These are phyloP conservation scores for Clarias macrocephalus DNA, from an alignment of 2,113 vertebrate species.

Conservation along the genomic window DNA sequence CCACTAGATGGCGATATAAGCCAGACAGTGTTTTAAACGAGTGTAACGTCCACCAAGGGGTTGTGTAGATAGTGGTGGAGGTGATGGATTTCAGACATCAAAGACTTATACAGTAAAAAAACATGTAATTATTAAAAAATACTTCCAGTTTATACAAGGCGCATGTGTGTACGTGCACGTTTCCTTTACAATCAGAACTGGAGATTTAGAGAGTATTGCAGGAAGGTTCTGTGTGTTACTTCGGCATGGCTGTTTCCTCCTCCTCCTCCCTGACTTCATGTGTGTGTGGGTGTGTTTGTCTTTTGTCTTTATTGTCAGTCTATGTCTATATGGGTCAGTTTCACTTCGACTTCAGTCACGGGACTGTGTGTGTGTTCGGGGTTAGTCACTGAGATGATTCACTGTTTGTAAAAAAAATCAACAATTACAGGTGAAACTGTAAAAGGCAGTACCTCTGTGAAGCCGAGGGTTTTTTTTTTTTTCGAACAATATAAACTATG, in stretches of 20 bases:
- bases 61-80: not conserved
- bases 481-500: not conserved
- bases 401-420: not conserved
- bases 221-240: not conserved
- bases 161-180: not conserved
- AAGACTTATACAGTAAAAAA: too few species aligned
- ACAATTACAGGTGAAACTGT: not conserved
- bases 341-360: not conserved
- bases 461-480: too few species aligned
- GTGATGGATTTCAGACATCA: not conserved
- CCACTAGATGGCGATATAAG: constrained; percentile 8
- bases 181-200: not conserved
- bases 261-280: not conserved
- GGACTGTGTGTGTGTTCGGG: not conserved
- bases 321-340: constrained; percentile 8
- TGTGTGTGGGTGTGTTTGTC: constrained; percentile 9
- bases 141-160: not conserved
- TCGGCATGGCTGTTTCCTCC: not conserved
- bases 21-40: not conserved
- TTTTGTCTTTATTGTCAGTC: not conserved
- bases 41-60: not conserved
- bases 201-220: not conserved
- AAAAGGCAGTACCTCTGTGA: not conserved
- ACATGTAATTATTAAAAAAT: too few species aligned
- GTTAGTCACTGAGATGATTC: not conserved